phyloP scores from a whole-genome alignment of 1,140 invertebrate genomes.

The Pectinophora gossypiella region DNA sequence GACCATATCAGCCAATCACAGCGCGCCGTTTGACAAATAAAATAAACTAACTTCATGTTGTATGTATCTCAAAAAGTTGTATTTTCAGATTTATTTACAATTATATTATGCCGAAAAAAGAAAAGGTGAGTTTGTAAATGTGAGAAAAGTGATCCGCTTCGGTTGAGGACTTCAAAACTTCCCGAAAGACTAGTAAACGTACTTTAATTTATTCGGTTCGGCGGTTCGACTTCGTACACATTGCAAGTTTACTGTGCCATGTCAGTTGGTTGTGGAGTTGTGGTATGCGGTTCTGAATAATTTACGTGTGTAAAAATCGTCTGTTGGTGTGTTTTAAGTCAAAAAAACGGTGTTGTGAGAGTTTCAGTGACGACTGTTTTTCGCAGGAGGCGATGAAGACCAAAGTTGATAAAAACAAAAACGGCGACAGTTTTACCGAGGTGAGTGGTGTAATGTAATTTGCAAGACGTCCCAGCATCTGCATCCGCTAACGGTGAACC shows the following conservation, averaged over 20 bases:
- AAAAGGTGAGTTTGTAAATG: conserved; percentile 43
- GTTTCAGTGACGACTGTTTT: conserved; percentile 51
- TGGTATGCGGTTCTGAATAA: conserved; percentile 65
- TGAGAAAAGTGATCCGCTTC: conserved; percentile 10
- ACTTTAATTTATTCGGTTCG: conserved; percentile 31
- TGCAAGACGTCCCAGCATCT: neutral
- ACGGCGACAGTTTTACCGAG: conserved; percentile 58
- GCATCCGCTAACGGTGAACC: conserved; percentile 1
- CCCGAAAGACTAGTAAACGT: conserved; percentile 8
- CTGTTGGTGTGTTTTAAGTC: conserved; percentile 37
- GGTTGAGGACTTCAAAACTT: neutral
- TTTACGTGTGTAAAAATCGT: conserved; percentile 53
- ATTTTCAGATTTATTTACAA: conserved; percentile 52
- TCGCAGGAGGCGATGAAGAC: conserved; percentile 67
- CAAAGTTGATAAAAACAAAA: conserved; percentile 66
- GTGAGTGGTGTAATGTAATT: conserved; percentile 29
- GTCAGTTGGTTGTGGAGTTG: conserved; percentile 64
- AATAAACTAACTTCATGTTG: conserved; percentile 38
- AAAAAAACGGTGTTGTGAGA: conserved; percentile 51
- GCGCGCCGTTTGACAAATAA: conserved; percentile 29
- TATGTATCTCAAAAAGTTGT: conserved; percentile 39
- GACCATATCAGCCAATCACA: conserved; percentile 40
- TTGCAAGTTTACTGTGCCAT: conserved; percentile 54
- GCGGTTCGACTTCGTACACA: conserved; percentile 43
- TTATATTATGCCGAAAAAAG: conserved; percentile 50